Evolutionary conservation across 2,797 vertebrate genomes (phyloP).

Genomic region (Chiroxiphia lanceolata): DNA sequence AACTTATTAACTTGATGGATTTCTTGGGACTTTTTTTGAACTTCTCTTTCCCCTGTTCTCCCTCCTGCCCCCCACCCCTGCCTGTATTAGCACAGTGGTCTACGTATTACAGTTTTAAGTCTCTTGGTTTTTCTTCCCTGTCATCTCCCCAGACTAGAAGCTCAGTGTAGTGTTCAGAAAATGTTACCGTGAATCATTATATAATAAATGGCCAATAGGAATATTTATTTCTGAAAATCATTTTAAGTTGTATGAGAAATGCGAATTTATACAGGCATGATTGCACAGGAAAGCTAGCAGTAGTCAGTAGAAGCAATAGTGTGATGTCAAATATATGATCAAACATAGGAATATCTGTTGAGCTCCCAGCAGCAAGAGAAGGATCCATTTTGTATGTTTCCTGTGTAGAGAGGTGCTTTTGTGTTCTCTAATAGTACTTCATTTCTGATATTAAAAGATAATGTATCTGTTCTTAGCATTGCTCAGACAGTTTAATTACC

Average conservation of each 20-base stretch:
- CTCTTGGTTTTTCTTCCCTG: not conserved
- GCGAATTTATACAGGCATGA: constrained; percentile 26
- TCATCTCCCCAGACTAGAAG: not conserved
- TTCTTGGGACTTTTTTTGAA: not conserved
- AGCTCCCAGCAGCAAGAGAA: constrained; percentile 45
- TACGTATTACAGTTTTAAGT: not conserved
- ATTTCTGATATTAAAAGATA: constrained; percentile 69
- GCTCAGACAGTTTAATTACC: constrained; percentile 70
- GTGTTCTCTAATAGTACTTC: constrained; percentile 63
- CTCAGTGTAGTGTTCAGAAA: not conserved
- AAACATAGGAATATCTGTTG: constrained; percentile 29
- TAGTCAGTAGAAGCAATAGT: constrained; percentile 56
- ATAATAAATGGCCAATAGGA: constrained; percentile 13
- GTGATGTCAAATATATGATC: constrained; percentile 51
- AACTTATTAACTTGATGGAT: not conserved
- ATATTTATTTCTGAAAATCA: constrained; percentile 12
- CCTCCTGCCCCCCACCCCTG: accelerated
- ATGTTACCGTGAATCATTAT: not conserved
- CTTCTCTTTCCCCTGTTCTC: not conserved
- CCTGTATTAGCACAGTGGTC: not conserved
- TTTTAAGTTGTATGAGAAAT: constrained; percentile 15
- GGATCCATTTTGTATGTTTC: constrained; percentile 69
- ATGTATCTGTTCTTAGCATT: constrained; percentile 57
- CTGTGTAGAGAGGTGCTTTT: constrained; percentile 55
- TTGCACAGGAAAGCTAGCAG: constrained; percentile 27